phyloP scores from a whole-genome alignment of 2,113 vertebrate genomes.

The Narcine bancroftii region DNA sequence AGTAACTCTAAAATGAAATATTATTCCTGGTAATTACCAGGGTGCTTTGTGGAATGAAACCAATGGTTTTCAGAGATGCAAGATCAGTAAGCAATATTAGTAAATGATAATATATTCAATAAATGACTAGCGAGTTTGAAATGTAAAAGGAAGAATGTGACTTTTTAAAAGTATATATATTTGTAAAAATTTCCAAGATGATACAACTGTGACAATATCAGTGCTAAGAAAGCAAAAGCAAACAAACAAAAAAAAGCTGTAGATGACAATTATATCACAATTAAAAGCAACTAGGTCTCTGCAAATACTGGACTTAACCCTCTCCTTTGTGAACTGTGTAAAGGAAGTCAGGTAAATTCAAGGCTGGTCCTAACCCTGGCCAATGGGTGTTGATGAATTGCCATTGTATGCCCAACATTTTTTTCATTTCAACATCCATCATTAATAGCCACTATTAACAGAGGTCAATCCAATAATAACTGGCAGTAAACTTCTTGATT shows the following conservation, averaged over 20 bases:
- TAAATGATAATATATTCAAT: not conserved
- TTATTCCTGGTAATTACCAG: too few species aligned
- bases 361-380: not conserved
- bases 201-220: not conserved
- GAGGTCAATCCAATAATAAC: not conserved
- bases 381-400: not conserved
- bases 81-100: not conserved
- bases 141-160: not conserved
- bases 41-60: too few species aligned
- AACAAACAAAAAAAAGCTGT: too few species aligned
- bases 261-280: too few species aligned
- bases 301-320: too few species aligned
- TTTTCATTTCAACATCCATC: not conserved
- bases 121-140: not conserved
- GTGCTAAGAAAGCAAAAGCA: too few species aligned
- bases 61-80: not conserved
- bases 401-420: not conserved
- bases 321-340: too few species aligned
- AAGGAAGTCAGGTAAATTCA: too few species aligned
- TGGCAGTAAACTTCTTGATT: constrained; percentile 4
- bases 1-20: not conserved
- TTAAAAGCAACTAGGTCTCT: too few species aligned
- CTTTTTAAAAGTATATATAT: not conserved
- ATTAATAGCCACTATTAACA: not conserved
- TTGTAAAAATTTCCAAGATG: not conserved